Evolutionary conservation across 2,888 invertebrate species (phyloP).

Genomic region (Andricus curvator): DNA sequence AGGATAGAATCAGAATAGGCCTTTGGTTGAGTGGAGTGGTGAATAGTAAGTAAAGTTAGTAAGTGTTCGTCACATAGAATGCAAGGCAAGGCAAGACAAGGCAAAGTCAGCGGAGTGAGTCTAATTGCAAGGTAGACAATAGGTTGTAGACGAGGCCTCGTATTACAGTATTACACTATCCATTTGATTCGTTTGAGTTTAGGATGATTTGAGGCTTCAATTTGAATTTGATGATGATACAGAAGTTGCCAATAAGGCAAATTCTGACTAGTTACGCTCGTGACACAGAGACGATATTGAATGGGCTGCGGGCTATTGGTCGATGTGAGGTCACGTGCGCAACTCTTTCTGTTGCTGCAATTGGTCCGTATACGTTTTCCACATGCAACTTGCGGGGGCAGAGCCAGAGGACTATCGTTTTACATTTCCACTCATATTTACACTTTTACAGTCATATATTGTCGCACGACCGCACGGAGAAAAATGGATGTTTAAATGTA

Average conservation of each 20-base stretch:
- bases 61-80: constrained; percentile 17
- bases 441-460: neutral
- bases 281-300: constrained; percentile 40
- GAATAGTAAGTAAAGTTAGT: constrained; percentile 11
- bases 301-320: constrained; percentile 44
- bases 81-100: neutral
- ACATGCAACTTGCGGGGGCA: constrained; percentile 9
- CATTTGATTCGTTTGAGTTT: constrained; percentile 10
- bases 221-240: no score
- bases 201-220: neutral
- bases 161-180: constrained; percentile 5
- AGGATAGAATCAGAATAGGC: constrained; percentile 18
- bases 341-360: constrained; percentile 22
- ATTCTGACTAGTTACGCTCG: constrained; percentile 15
- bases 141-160: constrained; percentile 21
- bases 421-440: neutral
- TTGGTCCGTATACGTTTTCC: constrained; percentile 40
- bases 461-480: neutral
- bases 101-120: constrained; percentile 25
- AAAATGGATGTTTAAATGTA: no score
- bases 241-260: neutral
- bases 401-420: neutral
- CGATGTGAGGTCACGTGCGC: constrained; percentile 41
- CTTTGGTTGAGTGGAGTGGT: neutral
- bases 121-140: constrained; percentile 37